A percentile compares a stretch with the other conserved stretches of the same genome.
These are phyloP conservation scores for Philaethria dido DNA, from an alignment of 2,888 invertebrate genomes.

Conservation along the genomic window DNA sequence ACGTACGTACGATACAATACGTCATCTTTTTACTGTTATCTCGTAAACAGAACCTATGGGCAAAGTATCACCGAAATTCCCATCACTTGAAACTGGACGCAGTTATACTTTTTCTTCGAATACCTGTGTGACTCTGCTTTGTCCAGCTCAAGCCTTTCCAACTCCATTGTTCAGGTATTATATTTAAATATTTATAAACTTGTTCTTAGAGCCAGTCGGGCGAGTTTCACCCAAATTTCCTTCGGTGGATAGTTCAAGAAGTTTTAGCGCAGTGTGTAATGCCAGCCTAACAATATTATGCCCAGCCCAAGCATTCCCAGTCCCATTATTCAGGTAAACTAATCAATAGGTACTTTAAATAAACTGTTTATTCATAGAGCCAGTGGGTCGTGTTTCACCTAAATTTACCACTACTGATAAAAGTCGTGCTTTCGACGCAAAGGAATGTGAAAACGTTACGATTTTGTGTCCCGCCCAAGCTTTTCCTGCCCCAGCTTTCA, in stretches of 20 bases:
- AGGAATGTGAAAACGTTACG: conserved; percentile 75
- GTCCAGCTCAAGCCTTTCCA: conserved; percentile 89
- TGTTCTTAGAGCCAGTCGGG: conserved; percentile 85
- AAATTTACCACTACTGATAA: conserved; percentile 86
- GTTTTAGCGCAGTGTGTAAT: conserved; percentile 80
- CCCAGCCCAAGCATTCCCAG: conserved; percentile 90
- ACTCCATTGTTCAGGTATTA: conserved; percentile 88
- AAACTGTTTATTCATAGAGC: conserved; percentile 77
- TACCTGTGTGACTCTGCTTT: conserved; percentile 85
- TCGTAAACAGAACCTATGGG: conserved; percentile 89
- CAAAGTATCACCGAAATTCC: conserved; percentile 88
- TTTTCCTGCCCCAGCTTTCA: conserved; percentile 87
- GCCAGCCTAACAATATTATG: conserved; percentile 86
- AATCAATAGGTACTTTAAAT: conserved; percentile 32
- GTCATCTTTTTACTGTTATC: conserved; percentile 26
- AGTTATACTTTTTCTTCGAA: conserved; percentile 76
- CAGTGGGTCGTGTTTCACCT: conserved; percentile 87
- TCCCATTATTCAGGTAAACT: conserved; percentile 88
- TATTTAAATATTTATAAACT: conserved; percentile 54
- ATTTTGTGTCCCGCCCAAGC: conserved; percentile 90
- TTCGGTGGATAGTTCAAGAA: conserved; percentile 86
- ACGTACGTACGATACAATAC: too few species aligned
- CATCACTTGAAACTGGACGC: conserved; percentile 78
- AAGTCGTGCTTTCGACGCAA: conserved; percentile 85
- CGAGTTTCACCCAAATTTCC: conserved; percentile 85